Evolutionary conservation across 1,140 invertebrate species (phyloP).

Genomic region (Kradibia gibbosae): DNA sequence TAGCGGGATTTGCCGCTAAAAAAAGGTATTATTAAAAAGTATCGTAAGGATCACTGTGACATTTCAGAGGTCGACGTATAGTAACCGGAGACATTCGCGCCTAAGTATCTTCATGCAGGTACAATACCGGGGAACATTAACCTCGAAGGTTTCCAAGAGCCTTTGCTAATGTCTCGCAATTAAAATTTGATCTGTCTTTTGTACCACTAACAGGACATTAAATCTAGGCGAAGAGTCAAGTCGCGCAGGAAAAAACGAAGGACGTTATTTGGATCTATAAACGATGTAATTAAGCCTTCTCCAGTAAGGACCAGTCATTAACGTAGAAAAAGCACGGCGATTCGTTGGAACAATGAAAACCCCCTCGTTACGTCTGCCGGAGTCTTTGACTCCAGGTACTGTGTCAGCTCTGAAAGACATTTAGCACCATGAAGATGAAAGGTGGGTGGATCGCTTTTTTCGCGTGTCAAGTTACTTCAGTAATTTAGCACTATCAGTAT

Average conservation of each 20-base stretch:
- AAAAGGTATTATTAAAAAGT: slow-evolving; percentile 52
- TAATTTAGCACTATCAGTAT: slow-evolving; percentile 40
- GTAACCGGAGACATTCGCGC: not conserved
- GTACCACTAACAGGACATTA: slow-evolving; percentile 66
- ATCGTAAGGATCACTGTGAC: not conserved
- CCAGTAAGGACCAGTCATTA: slow-evolving; percentile 63
- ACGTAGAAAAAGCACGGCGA: slow-evolving; percentile 58
- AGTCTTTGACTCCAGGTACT: not conserved
- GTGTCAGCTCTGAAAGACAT: slow-evolving; percentile 25
- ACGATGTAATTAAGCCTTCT: slow-evolving; percentile 64
- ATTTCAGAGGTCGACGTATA: not conserved
- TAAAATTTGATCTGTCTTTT: slow-evolving; percentile 67
- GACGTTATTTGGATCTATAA: slow-evolving; percentile 58
- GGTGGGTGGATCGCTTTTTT: slow-evolving; percentile 54
- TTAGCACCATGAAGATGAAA: slow-evolving; percentile 51
- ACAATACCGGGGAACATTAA: not conserved
- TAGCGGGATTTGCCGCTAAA: slow-evolving; percentile 23
- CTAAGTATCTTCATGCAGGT: slow-evolving; percentile 1
- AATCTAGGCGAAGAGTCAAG: slow-evolving; percentile 50
- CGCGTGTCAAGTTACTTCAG: slow-evolving; percentile 27
- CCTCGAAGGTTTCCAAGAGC: slow-evolving; percentile 44
- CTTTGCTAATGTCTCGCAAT: slow-evolving; percentile 57
- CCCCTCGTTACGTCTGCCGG: slow-evolving; percentile 49
- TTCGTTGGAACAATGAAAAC: slow-evolving; percentile 61
- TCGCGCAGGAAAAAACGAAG: slow-evolving; percentile 47